Base-by-base conservation (phyloP, 1,140 invertebrate species). In the Apolygus lucorum region DNA sequence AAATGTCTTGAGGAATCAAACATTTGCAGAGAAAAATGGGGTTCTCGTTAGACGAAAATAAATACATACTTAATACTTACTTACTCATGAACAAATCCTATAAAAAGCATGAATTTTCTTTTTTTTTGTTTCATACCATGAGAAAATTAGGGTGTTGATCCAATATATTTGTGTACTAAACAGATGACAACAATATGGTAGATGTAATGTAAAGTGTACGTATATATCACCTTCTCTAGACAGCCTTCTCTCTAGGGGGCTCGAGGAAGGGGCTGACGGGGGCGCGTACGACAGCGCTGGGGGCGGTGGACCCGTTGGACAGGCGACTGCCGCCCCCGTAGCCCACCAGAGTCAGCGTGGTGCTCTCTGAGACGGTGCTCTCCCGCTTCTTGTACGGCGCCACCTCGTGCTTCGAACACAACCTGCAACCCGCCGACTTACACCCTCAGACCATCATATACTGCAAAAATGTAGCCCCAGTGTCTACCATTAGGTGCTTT, bases 291-390 rank as follows among this genome's bases (percentile, higher is more conserved):
- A 27, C 2, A 42, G 34, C 34, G 28, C 34, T n/a, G 25, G 28
- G 13, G 52, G 29, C 54, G 54, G 52, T 28, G 21, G 70, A 52
- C 21, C 65, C 70, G 27, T 68, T 71, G 1, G 70, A 71, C 2
- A 66, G 64, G 17, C 28, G 26, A 24, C 28, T 52, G 42, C 13
- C 63, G 8, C 26, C 28, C 71, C 78, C 79, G 22, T 76, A 67
- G 49, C 79, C 80, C 62, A 88, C 81, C 34, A 88, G 78, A n/a
- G 86, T 88, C 1, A 86, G 87, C 24, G 85, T 87, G 0, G 87
- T 89, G 1, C 85, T 84, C 75, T 88, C 87, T 54, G 86, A 88
- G 1, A 85, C 84, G 13, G 85, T 86, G 0, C 87, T 88, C 76
- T 88, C 86, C 8, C 87, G 77, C 76, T 88, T 89, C 72, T 80